These are phyloP conservation scores for Serripes groenlandicus DNA, from an alignment of 2,888 invertebrate species.

Conservation along the genomic window DNA sequence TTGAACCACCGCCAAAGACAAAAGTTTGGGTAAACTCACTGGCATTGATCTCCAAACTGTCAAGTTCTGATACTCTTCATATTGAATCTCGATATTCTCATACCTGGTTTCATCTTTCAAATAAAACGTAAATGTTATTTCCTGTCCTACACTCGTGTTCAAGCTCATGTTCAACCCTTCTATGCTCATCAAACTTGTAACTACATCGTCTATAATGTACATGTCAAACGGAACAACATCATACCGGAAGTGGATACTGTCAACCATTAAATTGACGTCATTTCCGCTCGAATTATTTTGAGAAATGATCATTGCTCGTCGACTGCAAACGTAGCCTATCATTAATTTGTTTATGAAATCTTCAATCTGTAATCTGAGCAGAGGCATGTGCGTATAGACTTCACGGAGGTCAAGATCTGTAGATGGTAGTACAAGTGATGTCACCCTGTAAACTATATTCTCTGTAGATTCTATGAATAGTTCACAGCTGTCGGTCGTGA, in stretches of 20 bases:
- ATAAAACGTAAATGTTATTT: background rate
- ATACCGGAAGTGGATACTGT: background rate
- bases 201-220: background rate
- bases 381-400: background rate
- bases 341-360: background rate
- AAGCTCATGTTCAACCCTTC: background rate
- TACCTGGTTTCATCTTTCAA: background rate
- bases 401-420: background rate
- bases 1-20: background rate
- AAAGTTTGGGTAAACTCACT: background rate
- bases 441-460: background rate
- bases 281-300: too few species aligned
- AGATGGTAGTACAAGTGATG: background rate
- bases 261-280: too few species aligned
- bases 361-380: background rate
- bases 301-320: too few species aligned
- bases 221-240: background rate
- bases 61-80: background rate
- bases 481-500: background rate
- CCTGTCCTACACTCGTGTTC: background rate
- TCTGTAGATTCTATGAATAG: background rate
- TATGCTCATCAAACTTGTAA: background rate
- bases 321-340: background rate
- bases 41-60: background rate
- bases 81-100: background rate